Evolutionary conservation across 2,797 vertebrate species (phyloP).

Genomic region (Limosa lapponica): DNA sequence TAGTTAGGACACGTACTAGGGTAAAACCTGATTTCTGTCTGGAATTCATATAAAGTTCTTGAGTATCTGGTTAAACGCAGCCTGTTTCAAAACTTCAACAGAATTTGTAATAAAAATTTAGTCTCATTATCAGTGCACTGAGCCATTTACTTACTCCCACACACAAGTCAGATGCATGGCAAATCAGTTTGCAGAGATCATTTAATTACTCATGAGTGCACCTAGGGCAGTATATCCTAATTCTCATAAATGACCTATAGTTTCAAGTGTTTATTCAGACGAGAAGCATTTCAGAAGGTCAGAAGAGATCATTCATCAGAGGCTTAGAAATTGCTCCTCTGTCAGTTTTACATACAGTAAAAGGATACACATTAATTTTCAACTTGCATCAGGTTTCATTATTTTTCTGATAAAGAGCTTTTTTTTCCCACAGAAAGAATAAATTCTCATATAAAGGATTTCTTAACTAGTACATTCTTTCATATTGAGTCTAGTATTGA

Average conservation of each 20-base stretch:
- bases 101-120: constrained; percentile 1
- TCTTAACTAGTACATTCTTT: neutral
- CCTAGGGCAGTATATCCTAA: constrained; percentile 4
- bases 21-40: neutral
- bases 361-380: constrained; percentile 1
- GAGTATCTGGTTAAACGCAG: neutral
- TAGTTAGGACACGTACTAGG: neutral
- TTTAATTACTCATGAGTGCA: constrained; percentile 23
- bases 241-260: constrained; percentile 21
- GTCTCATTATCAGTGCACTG: neutral
- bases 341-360: neutral
- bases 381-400: neutral
- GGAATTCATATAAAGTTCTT: constrained; percentile 3
- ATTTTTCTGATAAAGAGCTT: neutral
- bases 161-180: neutral
- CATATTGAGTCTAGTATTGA: neutral
- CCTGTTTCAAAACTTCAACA: neutral
- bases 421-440: neutral
- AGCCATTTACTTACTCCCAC: constrained; percentile 30
- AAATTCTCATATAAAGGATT: neutral
- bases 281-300: constrained; percentile 2
- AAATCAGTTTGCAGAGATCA: constrained; percentile 30
- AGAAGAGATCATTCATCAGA: neutral
- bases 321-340: neutral
- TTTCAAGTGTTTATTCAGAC: constrained; percentile 35